Evolutionary conservation across 2,888 invertebrate genomes (phyloP).

Genomic region (Plagodis pulveraria): DNA sequence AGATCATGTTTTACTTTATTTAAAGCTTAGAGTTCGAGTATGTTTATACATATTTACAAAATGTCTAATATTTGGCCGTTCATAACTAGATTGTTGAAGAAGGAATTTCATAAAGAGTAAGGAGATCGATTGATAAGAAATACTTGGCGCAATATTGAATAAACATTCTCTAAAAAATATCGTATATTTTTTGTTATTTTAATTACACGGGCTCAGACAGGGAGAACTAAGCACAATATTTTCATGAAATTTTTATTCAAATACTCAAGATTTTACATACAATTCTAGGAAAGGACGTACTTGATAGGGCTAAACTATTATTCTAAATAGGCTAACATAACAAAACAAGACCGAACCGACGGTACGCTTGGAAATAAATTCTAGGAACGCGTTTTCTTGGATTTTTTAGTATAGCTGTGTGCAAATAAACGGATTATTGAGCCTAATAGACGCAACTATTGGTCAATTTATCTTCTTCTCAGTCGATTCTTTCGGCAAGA

Average conservation of each 20-base stretch:
- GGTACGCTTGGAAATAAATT: too few relatives aligned
- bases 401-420: too few relatives aligned
- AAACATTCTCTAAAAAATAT: constrained; percentile 1
- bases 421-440: too few relatives aligned
- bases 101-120: constrained; percentile 24
- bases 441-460: too few relatives aligned
- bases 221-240: background rate
- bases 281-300: constrained; percentile 31
- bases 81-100: constrained; percentile 27
- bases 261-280: background rate
- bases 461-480: too few relatives aligned
- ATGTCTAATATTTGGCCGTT: constrained; percentile 38
- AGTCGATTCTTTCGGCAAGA: too few relatives aligned
- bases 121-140: constrained; percentile 20
- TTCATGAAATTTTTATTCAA: constrained; percentile 7
- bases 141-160: constrained; percentile 9
- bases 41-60: constrained; percentile 28
- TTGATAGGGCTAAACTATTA: constrained; percentile 35
- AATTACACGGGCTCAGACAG: background rate
- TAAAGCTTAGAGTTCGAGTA: constrained; percentile 37
- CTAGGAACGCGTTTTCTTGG: too few relatives aligned
- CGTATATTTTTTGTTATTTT: constrained; percentile 4
- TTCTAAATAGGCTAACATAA: background rate
- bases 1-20: constrained; percentile 30
- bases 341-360: too few relatives aligned